Evolutionary conservation across 2,888 invertebrate genomes (phyloP), one percentile per base, ranked within the genome.

Genomic region (Drosophila recens): DNA sequence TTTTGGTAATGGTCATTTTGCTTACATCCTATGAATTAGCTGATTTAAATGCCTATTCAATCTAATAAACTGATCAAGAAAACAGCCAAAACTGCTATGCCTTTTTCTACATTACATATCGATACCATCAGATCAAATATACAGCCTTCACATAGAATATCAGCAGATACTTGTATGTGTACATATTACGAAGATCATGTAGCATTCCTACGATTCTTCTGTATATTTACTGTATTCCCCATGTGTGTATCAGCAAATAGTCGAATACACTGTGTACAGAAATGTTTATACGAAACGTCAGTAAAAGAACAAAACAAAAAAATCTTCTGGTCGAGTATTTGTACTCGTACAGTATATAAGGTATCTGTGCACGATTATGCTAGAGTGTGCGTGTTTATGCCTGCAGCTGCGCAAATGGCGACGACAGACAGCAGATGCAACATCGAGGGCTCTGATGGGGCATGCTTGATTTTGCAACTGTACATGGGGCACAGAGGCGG

Each of bases 331-430:
- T 59, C 33, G 34, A 40, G 54, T 20, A 58, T 46, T 20, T 51
- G 20, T 49, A 11, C 45, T 38, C 58, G 53, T 71, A 27, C 17
- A 46, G 8, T 52, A 23, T 46, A 23, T 27, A 20, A 34, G 30
- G 53, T 57, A 30, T 38, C 10, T 54, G 33, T 65, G 27, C 27
- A 38, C 30, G 70, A 23, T 23, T 36, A 4, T 51, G 48, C 42
- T 10, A 13, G 42, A 38, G 58, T 45, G 45, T 61, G 46, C 43
- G n/a, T 52, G 56, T 11, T 20, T 59, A 51, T 59, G 34, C 45
- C 70, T 78, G 82, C 83, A 83, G 89, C 84, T 84, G 84, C 84
- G 79, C 73, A 79, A 80, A 81, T 89, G 89, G 84, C 89, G 84
- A 87, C 89, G 84, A 84, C 82, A 89, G 87, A 84, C 79, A 86